These are phyloP conservation scores for Oryzias javanicus DNA, from an alignment of 2,113 vertebrate species.

Conservation along the genomic window DNA sequence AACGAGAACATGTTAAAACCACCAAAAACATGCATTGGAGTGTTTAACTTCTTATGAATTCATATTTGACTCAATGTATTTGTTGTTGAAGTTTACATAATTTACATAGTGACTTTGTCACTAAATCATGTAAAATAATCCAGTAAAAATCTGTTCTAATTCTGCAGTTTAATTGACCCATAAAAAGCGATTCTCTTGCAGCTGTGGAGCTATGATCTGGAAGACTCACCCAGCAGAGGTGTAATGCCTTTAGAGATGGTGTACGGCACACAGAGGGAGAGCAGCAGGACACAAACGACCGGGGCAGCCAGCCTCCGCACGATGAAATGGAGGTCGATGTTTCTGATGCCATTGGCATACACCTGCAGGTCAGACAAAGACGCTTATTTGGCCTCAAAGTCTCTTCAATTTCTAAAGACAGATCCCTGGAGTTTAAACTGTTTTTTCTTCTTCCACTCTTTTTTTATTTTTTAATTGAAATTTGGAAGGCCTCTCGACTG, in stretches of 20 bases:
- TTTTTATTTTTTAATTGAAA: neutral
- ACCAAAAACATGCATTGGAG: too few species aligned
- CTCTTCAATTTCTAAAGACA: neutral
- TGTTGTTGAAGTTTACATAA: too few species aligned
- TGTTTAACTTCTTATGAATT: too few species aligned
- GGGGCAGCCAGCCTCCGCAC: conserved; percentile 89
- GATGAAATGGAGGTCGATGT: conserved; percentile 96
- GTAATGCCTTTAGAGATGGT: conserved; percentile 86
- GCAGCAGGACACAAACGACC: conserved; percentile 88
- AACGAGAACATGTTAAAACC: too few species aligned
- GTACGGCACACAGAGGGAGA: conserved; percentile 91
- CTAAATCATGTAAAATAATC: too few species aligned
- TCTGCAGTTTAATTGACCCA: too few species aligned
- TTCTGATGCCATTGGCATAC: conserved; percentile 95
- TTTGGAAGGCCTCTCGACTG: conserved; percentile 5
- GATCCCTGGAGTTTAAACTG: neutral
- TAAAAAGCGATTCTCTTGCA: too few species aligned
- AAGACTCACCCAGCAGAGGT: conserved; percentile 84
- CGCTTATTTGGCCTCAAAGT: neutral
- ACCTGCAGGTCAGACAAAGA: conserved; percentile 69
- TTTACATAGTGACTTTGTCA: too few species aligned
- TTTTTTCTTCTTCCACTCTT: neutral
- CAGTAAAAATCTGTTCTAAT: too few species aligned
- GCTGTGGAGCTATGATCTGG: neutral
- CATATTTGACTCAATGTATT: too few species aligned